Conservation (phyloP, 2,113 vertebrate species). For the Prionailurus bengalensis region DNA sequence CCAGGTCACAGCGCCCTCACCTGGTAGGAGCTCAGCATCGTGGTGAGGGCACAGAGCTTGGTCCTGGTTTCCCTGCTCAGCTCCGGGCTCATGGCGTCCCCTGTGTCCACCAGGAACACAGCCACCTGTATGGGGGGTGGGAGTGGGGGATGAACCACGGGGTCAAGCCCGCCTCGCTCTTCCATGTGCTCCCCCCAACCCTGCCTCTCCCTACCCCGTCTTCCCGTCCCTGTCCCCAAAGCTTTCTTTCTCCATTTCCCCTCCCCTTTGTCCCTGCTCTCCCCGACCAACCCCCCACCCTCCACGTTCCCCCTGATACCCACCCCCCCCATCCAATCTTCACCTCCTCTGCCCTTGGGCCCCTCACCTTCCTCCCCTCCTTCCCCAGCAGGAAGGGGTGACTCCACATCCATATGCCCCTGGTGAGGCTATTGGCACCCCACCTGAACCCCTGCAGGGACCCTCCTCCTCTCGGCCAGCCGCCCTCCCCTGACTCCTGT, state of each 20-base stretch:
- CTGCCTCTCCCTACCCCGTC: not conserved
- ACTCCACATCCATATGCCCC: conserved; percentile 87
- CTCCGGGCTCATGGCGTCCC: conserved; percentile 76
- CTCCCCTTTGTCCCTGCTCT: not conserved
- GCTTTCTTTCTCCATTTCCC: not conserved
- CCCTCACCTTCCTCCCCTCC: conserved; percentile 81
- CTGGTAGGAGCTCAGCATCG: conserved; percentile 84
- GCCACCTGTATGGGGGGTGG: conserved; percentile 72
- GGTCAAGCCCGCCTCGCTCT: not conserved
- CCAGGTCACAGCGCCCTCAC: conserved; percentile 23
- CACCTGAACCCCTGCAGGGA: conserved; percentile 75
- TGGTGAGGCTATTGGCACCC: conserved; percentile 74
- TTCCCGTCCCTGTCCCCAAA: not conserved
- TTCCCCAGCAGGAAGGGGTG: conserved; percentile 83
- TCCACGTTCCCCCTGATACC: not conserved
- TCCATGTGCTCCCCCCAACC: fast-evolving
- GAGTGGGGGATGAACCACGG: fast-evolving
- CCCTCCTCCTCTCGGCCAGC: conserved; percentile 56
- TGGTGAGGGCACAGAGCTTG: conserved; percentile 79
- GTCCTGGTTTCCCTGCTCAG: conserved; percentile 74
- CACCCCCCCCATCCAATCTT: not conserved
- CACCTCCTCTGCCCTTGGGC: not conserved
- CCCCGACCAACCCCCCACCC: not conserved
- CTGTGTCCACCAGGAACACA: conserved; percentile 83
- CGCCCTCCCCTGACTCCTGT: conserved; percentile 72